phyloP scores from a whole-genome alignment of 2,888 invertebrate genomes.

The Tenthredo amoena region DNA sequence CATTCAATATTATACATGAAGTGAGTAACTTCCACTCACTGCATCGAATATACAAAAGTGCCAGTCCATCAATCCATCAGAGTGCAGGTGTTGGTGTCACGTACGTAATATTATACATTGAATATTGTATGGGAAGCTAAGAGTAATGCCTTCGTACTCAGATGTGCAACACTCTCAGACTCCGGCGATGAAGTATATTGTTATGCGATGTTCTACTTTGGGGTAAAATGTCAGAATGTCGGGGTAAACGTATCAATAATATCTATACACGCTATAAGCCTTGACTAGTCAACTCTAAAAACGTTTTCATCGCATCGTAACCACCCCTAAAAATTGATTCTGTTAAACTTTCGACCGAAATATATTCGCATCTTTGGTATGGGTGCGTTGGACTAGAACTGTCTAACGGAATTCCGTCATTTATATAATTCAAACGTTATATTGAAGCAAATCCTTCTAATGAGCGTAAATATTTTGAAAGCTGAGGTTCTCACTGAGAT shows the following conservation, averaged over 20 bases:
- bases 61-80: slow-evolving; percentile 23
- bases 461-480: neutral
- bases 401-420: neutral
- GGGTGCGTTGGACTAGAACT: neutral
- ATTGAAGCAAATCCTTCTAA: neutral
- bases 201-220: neutral
- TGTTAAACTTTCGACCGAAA: neutral
- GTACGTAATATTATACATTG: slow-evolving; percentile 31
- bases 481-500: neutral
- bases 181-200: neutral
- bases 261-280: neutral
- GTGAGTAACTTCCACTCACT: slow-evolving; percentile 14
- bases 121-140: neutral
- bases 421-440: neutral
- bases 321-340: neutral
- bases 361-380: neutral
- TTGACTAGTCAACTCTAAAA: too few species aligned
- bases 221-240: neutral
- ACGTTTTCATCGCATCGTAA: neutral
- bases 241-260: neutral
- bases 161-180: neutral
- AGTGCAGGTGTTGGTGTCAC: slow-evolving; percentile 28
- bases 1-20: slow-evolving; percentile 6
- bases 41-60: slow-evolving; percentile 24
- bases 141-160: slow-evolving; percentile 2